A percentile compares a stretch with the other conserved stretches of the same genome.
These are phyloP conservation scores for Salvelinus sp. DNA, from an alignment of 2,113 vertebrate species.

Conservation along the genomic window DNA sequence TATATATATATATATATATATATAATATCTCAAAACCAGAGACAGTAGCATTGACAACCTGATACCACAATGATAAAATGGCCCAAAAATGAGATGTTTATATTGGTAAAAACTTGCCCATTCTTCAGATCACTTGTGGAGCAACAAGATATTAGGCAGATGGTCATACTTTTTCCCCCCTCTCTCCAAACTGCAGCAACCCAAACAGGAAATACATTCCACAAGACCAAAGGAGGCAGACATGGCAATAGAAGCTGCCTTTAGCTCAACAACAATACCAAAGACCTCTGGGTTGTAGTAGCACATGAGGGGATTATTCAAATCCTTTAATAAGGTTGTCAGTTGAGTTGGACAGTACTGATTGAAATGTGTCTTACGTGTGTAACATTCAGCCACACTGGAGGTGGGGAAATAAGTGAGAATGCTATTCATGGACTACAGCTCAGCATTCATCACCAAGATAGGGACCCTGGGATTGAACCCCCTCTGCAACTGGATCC, in stretches of 20 bases:
- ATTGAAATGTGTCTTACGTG: too few relatives aligned
- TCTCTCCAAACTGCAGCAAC: conserved; percentile 32
- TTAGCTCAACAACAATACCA: too few relatives aligned
- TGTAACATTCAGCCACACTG: too few relatives aligned
- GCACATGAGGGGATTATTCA: not conserved
- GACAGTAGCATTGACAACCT: not conserved
- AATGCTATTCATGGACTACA: too few relatives aligned
- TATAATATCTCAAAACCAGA: not conserved
- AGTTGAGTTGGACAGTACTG: not conserved
- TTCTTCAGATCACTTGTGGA: not conserved
- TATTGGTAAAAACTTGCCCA: not conserved
- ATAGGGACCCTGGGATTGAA: too few relatives aligned
- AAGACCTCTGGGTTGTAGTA: not conserved
- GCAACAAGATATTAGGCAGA: not conserved
- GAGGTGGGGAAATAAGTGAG: too few relatives aligned
- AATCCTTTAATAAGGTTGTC: not conserved
- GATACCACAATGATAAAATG: not conserved
- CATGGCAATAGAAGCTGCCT: too few relatives aligned
- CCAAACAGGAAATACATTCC: conserved; percentile 64
- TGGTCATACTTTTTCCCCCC: conserved; percentile 3
- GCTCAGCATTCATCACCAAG: too few relatives aligned
- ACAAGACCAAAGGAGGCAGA: conserved; percentile 46
- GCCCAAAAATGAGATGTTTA: not conserved
- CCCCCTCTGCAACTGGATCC: too few relatives aligned
- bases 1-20: too few relatives aligned